Percentiles rank a stretch among this genome's conserved stretches.
These are phyloP conservation scores for Yasuhikotakia modesta DNA, from an alignment of 2,797 vertebrate species.

Conservation along the genomic window DNA sequence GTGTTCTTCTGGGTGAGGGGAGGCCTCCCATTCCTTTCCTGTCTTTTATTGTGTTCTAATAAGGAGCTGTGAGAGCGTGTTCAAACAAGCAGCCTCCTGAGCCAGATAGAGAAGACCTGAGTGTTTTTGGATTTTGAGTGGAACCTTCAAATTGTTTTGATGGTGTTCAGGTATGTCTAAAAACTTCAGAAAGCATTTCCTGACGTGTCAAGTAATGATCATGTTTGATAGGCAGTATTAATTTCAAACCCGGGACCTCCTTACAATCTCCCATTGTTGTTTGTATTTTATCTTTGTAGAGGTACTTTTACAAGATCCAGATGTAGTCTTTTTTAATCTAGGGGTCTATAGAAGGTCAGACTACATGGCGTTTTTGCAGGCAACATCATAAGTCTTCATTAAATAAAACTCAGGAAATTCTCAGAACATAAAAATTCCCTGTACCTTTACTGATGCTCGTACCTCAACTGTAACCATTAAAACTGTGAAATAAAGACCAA, in stretches of 20 bases:
- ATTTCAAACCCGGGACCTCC: not conserved
- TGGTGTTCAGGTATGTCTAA: conserved; percentile 11
- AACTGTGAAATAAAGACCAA: conserved; percentile 19
- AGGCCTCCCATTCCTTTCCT: conserved; percentile 56
- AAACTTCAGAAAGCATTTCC: conserved; percentile 17
- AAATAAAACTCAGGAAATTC: not conserved
- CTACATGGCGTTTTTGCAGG: conserved; percentile 15
- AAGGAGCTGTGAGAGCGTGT: conserved; percentile 53
- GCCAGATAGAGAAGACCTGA: conserved; percentile 27
- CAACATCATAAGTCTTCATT: conserved; percentile 11
- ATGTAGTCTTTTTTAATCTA: conserved; percentile 11
- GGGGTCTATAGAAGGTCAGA: not conserved
- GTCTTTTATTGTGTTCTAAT: conserved; percentile 64
- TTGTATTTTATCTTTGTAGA: not conserved
- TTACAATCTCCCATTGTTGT: not conserved
- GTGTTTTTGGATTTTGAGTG: conserved; percentile 26
- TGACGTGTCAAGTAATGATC: not conserved
- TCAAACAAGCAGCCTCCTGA: conserved; percentile 55
- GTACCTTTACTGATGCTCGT: conserved; percentile 9
- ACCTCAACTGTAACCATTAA: conserved; percentile 30
- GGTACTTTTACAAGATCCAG: conserved; percentile 24
- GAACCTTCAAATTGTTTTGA: conserved; percentile 11
- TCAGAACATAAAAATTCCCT: conserved; percentile 3
- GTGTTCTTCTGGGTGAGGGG: conserved; percentile 46
- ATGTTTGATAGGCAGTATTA: not conserved